These are phyloP conservation scores for Rhopalosiphum maidis DNA, from an alignment of 1,140 invertebrate species.

Conservation along the genomic window DNA sequence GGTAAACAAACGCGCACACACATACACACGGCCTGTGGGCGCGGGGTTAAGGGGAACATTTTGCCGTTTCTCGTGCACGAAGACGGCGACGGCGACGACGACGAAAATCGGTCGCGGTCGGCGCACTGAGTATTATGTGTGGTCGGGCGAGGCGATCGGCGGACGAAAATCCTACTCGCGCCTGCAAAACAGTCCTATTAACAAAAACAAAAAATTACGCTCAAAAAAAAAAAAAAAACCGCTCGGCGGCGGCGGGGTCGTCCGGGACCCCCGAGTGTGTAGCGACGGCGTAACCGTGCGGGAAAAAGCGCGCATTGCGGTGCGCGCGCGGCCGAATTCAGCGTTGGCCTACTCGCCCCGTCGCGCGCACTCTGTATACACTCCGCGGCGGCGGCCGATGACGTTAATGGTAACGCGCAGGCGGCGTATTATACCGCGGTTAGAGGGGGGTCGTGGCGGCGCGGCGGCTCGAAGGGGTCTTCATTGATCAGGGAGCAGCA, in stretches of 20 bases:
- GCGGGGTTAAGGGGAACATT: background rate
- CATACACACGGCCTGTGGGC: background rate
- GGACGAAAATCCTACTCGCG: background rate
- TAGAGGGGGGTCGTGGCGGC: background rate
- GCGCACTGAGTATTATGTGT: background rate
- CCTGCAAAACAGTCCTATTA: background rate
- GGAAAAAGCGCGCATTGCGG: background rate
- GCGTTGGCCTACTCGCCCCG: background rate
- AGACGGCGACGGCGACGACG: background rate
- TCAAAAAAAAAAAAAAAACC: background rate
- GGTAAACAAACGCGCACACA: background rate
- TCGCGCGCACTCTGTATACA: background rate
- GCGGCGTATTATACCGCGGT: background rate
- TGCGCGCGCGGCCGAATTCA: background rate
- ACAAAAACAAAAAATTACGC: background rate
- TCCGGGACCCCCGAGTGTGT: background rate
- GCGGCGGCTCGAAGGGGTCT: constrained; percentile 48
- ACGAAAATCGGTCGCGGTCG: background rate
- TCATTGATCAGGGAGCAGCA: constrained; percentile 59
- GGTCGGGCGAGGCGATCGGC: background rate
- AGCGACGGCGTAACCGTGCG: background rate
- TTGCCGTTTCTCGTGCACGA: background rate
- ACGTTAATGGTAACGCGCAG: constrained; percentile 44
- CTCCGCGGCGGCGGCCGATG: background rate
- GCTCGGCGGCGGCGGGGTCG: background rate